These are phyloP conservation scores for Sturnira hondurensis DNA, from an alignment of 2,113 vertebrate species.

Conservation along the genomic window DNA sequence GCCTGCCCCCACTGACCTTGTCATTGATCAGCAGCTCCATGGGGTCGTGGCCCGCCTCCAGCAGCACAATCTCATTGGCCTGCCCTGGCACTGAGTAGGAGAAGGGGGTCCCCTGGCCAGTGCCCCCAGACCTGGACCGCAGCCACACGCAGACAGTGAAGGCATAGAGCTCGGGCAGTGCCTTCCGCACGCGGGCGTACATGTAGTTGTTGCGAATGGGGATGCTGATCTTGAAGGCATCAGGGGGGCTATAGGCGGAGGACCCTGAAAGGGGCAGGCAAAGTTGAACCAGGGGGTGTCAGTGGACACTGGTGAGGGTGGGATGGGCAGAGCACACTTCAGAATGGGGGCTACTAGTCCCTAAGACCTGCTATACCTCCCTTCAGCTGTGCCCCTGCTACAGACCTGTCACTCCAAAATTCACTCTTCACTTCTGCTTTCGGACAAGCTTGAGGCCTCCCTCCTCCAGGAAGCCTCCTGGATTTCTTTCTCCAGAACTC, in stretches of 20 bases:
- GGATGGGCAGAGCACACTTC: not conserved
- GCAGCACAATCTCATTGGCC: conserved; percentile 93
- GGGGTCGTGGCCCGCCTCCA: conserved; percentile 92
- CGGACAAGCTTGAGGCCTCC: not conserved
- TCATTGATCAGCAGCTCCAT: conserved; percentile 97
- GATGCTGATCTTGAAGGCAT: conserved; percentile 93
- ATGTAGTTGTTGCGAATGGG: conserved; percentile 96
- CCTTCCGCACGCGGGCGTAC: conserved; percentile 92
- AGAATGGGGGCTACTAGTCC: not conserved
- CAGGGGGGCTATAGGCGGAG: conserved; percentile 84
- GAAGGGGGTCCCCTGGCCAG: conserved; percentile 94
- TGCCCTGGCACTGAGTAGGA: conserved; percentile 94
- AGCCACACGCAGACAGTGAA: conserved; percentile 96
- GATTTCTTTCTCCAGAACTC: not conserved
- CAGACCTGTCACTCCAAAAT: not conserved
- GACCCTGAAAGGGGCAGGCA: conserved; percentile 41
- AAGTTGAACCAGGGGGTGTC: not conserved
- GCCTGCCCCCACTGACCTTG: conserved; percentile 82
- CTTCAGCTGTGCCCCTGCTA: not conserved
- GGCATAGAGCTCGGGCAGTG: conserved; percentile 93
- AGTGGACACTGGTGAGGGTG: fast-evolving
- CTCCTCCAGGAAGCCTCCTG: not conserved
- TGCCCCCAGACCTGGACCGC: conserved; percentile 82
- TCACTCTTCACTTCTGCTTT: not conserved
- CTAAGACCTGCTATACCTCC: not conserved